These are phyloP conservation scores for human DNA, from an alignment of 2,113 vertebrate genomes.

Conservation along the genomic window GRCh38 chr20:62473001-62473500, in stretches of 20 bases:
- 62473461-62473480: constrained; percentile 99
- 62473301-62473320: not conserved
- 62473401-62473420: constrained; percentile 97
- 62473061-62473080: not conserved
- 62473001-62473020: rapidly evolving
- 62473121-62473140: too few relatives aligned
- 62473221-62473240: not conserved
- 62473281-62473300: not conserved
- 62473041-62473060: too few relatives aligned
- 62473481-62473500: constrained; percentile 96
- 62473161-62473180: not conserved
- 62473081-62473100: not conserved
- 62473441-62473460: constrained; percentile 99
- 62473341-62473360: not conserved
- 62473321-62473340: not conserved
- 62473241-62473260: not conserved
- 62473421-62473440: constrained; percentile 96
- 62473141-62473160: not conserved
- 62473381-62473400: constrained; percentile 61
- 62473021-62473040: not conserved
- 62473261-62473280: not conserved
- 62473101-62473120: too few relatives aligned
- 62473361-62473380: not conserved
- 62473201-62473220: too few relatives aligned
- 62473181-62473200: not conserved